A percentile compares a stretch with the other conserved stretches of the same genome.
phyloP scores from a whole-genome alignment of 1,140 invertebrate genomes.

The Bombus huntii region DNA sequence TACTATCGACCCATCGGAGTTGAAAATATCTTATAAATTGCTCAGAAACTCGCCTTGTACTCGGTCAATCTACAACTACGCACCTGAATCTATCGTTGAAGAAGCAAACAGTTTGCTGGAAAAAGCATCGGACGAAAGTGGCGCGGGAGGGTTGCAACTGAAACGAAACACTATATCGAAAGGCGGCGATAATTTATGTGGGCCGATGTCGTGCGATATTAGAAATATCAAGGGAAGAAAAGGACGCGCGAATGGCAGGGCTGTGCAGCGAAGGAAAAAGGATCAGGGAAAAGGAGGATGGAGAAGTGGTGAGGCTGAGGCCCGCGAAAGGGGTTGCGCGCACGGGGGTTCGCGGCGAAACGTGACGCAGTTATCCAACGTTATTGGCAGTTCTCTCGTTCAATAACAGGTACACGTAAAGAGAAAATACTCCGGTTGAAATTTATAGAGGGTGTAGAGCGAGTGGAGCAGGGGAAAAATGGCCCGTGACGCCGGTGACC shows the following conservation, averaged over 20 bases:
- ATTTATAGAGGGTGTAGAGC: conserved; percentile 51
- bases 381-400: conserved; percentile 80
- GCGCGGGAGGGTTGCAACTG: conserved; percentile 3
- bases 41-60: not conserved
- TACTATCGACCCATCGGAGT: not conserved
- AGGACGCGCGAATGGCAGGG: not conserved
- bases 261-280: not conserved
- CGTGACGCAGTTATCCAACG: conserved; percentile 76
- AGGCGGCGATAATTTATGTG: conserved; percentile 47
- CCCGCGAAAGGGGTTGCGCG: not conserved
- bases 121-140: not conserved
- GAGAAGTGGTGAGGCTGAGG: conserved; percentile 3
- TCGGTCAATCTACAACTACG: not conserved
- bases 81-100: not conserved
- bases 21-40: not conserved
- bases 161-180: conserved; percentile 9
- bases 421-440: conserved; percentile 61
- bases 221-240: conserved; percentile 50
- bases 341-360: conserved; percentile 59
- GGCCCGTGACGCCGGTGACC: conserved; percentile 25
- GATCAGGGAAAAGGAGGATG: not conserved
- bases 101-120: not conserved
- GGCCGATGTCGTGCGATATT: conserved; percentile 45
- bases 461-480: conserved; percentile 19
- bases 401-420: conserved; percentile 77